phyloP scores from a whole-genome alignment of 1,140 invertebrate genomes.

The Phthorimaea operculella region DNA sequence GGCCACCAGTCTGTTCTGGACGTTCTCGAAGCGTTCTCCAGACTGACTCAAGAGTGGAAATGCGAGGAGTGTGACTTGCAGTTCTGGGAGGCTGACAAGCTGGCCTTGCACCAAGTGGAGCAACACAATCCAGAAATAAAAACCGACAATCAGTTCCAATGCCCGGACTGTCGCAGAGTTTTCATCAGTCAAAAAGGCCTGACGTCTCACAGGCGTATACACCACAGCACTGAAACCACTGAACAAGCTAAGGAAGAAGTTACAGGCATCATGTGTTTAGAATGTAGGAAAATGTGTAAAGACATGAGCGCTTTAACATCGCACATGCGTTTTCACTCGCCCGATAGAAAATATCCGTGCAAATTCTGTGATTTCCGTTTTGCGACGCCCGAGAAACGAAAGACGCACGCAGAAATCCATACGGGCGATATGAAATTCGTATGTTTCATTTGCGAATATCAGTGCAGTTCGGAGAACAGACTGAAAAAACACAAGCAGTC shows the following conservation, averaged over 20 bases:
- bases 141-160: conserved; percentile 44
- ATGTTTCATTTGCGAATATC: conserved; percentile 61
- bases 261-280: conserved; percentile 49
- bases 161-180: conserved; percentile 47
- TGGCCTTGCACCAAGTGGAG: conserved; percentile 53
- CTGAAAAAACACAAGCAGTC: conserved; percentile 49
- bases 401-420: conserved; percentile 47
- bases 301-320: conserved; percentile 44
- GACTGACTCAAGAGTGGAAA: conserved; percentile 55
- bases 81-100: conserved; percentile 56
- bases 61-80: conserved; percentile 56
- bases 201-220: conserved; percentile 46
- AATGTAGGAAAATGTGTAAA: conserved; percentile 57
- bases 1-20: conserved; percentile 53
- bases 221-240: conserved; percentile 35
- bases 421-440: conserved; percentile 61
- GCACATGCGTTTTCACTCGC: conserved; percentile 53
- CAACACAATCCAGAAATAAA: conserved; percentile 47
- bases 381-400: conserved; percentile 50
- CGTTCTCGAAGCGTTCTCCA: conserved; percentile 54
- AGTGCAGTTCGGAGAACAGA: conserved; percentile 53
- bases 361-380: conserved; percentile 61
- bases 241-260: conserved; percentile 33
- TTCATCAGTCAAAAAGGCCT: conserved; percentile 53
- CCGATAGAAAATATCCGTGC: conserved; percentile 50